Base-by-base conservation (phyloP, 2,888 invertebrate species). In the Rhyacophila evoluta region DNA sequence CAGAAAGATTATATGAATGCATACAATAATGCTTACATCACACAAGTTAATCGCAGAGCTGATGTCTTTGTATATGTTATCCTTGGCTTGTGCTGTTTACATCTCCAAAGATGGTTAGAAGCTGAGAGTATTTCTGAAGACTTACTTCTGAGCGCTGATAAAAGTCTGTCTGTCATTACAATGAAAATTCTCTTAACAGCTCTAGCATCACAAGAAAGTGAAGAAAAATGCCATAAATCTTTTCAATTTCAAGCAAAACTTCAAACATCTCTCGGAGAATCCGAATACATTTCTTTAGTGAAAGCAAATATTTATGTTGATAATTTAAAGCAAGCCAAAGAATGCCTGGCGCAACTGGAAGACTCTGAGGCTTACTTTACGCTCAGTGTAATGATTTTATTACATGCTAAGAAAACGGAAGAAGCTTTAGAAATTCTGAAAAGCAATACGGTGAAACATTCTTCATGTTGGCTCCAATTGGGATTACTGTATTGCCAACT, bases 401-500 rank as follows among this genome's bases (percentile, higher is more conserved):
- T 90, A 41, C 90, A 89, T 83, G 86, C 90, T 84, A 86, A 86
- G 39, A 89, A 89, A 79, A 88, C 90, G 78, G 85, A 87, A 25
- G 91, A 93, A 84, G 92, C 92, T 3, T 84, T 92, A 68, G 84
- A 87, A 77, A 84, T 92, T 33, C 84, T 95, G 71, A 86, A 90
- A 82, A 85, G 86, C 55, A 84, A 87, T 75, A 84, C 84, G 68
- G 72, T 85, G 73, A 87, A 91, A 79, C 85, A 86, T 81, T 86
- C 90, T 12, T 87, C 92, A 79, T 89, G 90, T 82, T 91, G 91
- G 87, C 87, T 91, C 78, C 89, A 91, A 84, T 86, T 93, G 73
- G 94, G 93, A 1, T 87, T 88, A 84, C 88, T 93, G 75, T 91
- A 92, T 85, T 93, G 91, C 91, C 87, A 91, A 84, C 84, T 91